Evolutionary conservation across 2,113 vertebrate genomes (phyloP).

Genomic region (Calonectris borealis): DNA sequence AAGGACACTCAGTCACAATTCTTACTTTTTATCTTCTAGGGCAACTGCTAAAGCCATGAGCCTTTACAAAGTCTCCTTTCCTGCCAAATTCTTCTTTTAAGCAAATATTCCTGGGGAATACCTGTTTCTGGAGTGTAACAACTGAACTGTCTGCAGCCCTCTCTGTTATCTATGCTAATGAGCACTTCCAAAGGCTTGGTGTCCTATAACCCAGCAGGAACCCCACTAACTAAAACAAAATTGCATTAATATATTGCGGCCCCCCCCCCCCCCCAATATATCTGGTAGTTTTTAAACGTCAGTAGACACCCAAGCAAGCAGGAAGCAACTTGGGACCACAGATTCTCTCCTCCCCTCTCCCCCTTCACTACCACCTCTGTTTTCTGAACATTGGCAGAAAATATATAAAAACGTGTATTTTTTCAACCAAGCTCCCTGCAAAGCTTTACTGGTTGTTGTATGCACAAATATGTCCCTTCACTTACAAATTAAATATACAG

Average conservation of each 20-base stretch:
- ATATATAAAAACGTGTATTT: rapidly evolving
- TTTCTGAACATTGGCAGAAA: not conserved
- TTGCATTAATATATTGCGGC: not conserved
- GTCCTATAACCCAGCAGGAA: not conserved
- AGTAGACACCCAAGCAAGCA: not conserved
- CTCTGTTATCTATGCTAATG: rapidly evolving
- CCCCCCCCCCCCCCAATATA: not conserved
- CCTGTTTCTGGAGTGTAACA: not conserved
- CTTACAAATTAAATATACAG: not conserved
- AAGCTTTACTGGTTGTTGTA: not conserved
- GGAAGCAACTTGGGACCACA: not conserved
- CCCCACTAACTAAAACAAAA: not conserved
- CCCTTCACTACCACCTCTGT: not conserved
- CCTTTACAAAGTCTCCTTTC: not conserved
- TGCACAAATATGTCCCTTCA: not conserved
- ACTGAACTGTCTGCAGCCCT: not conserved
- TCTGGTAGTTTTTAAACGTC: not conserved
- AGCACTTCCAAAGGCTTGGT: not conserved
- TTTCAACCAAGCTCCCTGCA: not conserved
- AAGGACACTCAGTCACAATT: not conserved
- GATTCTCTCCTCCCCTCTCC: not conserved
- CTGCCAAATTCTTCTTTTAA: not conserved
- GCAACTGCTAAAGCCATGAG: not conserved
- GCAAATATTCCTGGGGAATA: not conserved
- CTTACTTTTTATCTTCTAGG: not conserved